phyloP scores from a whole-genome alignment of 2,888 invertebrate genomes.

The Drosophila leonis region DNA sequence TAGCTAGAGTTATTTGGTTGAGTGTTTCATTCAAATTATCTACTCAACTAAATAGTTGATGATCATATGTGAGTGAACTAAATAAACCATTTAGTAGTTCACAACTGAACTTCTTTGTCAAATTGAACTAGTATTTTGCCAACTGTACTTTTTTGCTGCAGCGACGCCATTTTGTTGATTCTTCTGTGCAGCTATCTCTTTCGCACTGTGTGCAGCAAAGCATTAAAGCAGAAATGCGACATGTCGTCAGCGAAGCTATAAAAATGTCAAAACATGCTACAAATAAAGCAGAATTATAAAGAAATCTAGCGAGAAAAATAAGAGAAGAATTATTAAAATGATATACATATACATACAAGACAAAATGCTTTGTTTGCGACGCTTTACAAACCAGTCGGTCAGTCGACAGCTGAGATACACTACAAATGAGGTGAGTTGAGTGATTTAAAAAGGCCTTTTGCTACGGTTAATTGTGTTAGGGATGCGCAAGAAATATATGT shows the following conservation, averaged over 20 bases:
- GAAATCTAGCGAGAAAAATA: constrained; percentile 56
- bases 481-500: not conserved
- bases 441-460: not conserved
- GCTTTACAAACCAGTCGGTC: constrained; percentile 19
- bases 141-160: constrained; percentile 18
- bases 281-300: constrained; percentile 70
- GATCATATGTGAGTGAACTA: not conserved
- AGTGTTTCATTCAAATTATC: not conserved
- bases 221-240: constrained; percentile 72
- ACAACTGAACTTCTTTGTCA: not conserved
- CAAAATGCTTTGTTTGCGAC: constrained; percentile 17
- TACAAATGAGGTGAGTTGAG: constrained; percentile 7
- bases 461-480: not conserved
- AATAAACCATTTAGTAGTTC: not conserved
- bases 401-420: constrained; percentile 21
- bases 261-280: constrained; percentile 69
- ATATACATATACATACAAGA: constrained; percentile 15
- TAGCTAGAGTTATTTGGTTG: too few relatives aligned
- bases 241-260: constrained; percentile 72
- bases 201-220: constrained; percentile 64
- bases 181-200: constrained; percentile 12
- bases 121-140: not conserved
- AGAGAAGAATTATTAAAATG: constrained; percentile 31
- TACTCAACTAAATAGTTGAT: not conserved
- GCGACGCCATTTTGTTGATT: constrained; percentile 61